A percentile compares a stretch with the other conserved stretches of the same genome.
phyloP scores from a whole-genome alignment of 2,888 invertebrate species.

The Cotesia congregata region DNA sequence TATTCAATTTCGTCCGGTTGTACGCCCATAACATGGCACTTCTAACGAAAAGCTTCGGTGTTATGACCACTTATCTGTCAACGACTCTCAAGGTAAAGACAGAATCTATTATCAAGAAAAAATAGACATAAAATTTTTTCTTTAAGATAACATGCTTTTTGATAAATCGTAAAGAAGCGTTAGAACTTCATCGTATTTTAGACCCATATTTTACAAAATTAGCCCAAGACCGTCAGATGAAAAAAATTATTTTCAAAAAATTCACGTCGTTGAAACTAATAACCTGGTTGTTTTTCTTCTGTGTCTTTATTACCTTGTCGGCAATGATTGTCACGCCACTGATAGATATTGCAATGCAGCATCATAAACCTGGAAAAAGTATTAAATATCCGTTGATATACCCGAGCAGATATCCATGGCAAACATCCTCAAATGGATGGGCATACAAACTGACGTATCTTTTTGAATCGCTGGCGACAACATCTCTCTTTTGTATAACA shows the following conservation, averaged over 20 bases:
- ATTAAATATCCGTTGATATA: conserved; percentile 38
- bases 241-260: not conserved
- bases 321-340: conserved; percentile 16
- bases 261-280: conserved; percentile 1
- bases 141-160: conserved; percentile 3
- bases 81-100: conserved; percentile 15
- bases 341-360: conserved; percentile 30
- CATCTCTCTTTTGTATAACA: conserved; percentile 39
- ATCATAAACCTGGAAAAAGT: conserved; percentile 22
- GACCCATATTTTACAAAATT: not conserved
- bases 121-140: not conserved
- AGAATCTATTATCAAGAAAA: not conserved
- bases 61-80: conserved; percentile 21
- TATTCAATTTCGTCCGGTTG: not conserved
- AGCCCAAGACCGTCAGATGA: not conserved
- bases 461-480: conserved; percentile 34
- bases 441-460: conserved; percentile 37
- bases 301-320: not conserved
- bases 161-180: not conserved
- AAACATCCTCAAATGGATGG: conserved; percentile 9
- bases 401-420: conserved; percentile 48
- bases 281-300: not conserved
- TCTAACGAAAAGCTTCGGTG: conserved; percentile 14
- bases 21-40: conserved; percentile 22
- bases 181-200: not conserved